These are phyloP conservation scores for Diogma glabrata DNA, from an alignment of 2,888 invertebrate species.

Conservation along the genomic window DNA sequence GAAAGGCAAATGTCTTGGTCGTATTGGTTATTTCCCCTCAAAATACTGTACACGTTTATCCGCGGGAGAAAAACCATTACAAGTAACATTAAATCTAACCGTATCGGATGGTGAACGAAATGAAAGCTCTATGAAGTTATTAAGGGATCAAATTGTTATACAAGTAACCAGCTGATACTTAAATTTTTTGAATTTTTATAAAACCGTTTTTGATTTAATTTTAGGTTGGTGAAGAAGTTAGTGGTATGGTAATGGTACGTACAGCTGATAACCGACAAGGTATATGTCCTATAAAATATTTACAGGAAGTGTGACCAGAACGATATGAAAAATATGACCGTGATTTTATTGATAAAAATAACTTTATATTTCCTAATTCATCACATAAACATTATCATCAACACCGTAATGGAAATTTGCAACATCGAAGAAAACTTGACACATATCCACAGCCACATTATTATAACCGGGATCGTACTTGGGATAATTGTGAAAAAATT, in stretches of 20 bases:
- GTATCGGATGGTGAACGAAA: conserved; percentile 66
- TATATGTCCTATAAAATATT: conserved; percentile 85
- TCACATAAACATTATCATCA: conserved; percentile 19
- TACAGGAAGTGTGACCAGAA: conserved; percentile 85
- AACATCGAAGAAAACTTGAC: conserved; percentile 11
- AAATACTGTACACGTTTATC: conserved; percentile 87
- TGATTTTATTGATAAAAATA: no score
- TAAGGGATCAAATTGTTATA: conserved; percentile 90
- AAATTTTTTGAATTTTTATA: neutral
- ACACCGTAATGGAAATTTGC: conserved; percentile 19
- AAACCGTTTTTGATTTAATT: no score
- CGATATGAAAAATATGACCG: conserved; percentile 33
- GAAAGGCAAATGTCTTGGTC: conserved; percentile 89
- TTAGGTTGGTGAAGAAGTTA: conserved; percentile 73
- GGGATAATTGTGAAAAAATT: conserved; percentile 37
- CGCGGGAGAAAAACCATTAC: conserved; percentile 80
- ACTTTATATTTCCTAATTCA: conserved; percentile 30
- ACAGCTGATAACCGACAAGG: conserved; percentile 88
- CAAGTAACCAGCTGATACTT: conserved; percentile 36
- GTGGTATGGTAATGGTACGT: conserved; percentile 88
- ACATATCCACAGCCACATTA: conserved; percentile 15
- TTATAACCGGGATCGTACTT: conserved; percentile 30
- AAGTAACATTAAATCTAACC: conserved; percentile 79
- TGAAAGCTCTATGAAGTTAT: conserved; percentile 60
- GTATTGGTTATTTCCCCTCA: conserved; percentile 87